Conservation (phyloP, 1,140 invertebrate genomes). For the Melipona quadrifasciata region DNA sequence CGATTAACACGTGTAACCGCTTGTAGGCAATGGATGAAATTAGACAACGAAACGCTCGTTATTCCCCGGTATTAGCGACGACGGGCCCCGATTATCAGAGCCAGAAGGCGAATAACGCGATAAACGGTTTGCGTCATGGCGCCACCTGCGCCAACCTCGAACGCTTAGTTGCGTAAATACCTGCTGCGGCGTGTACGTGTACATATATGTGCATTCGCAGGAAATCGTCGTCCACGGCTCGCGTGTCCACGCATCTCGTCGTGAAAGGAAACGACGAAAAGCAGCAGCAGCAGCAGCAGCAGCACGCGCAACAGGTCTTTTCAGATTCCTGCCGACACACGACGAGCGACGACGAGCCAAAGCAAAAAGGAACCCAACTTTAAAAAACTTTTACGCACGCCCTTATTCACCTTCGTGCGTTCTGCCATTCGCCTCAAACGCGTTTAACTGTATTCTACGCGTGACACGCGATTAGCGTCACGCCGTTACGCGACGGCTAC, state of each 20-base stretch:
- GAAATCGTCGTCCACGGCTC: conserved; percentile 44
- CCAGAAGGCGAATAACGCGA: conserved; percentile 51
- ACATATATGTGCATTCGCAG: conserved; percentile 16
- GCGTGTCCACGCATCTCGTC: conserved; percentile 4
- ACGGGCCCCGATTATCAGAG: conserved; percentile 40
- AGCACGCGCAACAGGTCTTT: conserved; percentile 35
- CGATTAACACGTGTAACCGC: neutral
- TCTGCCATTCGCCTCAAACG: neutral
- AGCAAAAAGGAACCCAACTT: too few species aligned
- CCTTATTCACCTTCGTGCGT: neutral
- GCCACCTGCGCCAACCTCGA: conserved; percentile 62
- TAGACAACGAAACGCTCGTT: neutral
- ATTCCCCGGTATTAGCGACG: neutral
- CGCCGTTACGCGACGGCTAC: neutral
- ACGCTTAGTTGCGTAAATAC: conserved; percentile 63
- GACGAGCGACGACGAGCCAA: too few species aligned
- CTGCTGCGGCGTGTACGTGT: neutral
- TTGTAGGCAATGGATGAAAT: neutral
- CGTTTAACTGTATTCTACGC: neutral
- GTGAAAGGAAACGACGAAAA: conserved; percentile 26
- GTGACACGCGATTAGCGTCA: neutral
- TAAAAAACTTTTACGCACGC: neutral
- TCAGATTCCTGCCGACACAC: neutral
- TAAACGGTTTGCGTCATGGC: conserved; percentile 68
- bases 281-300: neutral